These are phyloP conservation scores for Sternarchorhynchus goeldii DNA, from an alignment of 2,797 vertebrate species.

Conservation along the genomic window DNA sequence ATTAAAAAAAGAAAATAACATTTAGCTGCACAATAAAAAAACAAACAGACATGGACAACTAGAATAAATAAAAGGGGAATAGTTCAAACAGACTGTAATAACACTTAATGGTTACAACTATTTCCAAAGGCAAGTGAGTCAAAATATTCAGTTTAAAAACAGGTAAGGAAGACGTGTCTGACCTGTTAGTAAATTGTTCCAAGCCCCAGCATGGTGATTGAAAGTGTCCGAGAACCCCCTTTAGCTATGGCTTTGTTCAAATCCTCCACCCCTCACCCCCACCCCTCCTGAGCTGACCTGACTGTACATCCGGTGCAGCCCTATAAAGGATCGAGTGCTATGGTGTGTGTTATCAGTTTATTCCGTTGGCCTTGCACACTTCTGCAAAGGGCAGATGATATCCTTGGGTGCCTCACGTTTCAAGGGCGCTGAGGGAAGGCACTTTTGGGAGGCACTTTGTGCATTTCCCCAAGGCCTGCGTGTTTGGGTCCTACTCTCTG, in stretches of 20 bases:
- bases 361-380: slow-evolving; percentile 19
- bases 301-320: not conserved
- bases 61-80: too few species aligned
- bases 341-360: slow-evolving; percentile 32
- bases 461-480: not conserved
- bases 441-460: slow-evolving; percentile 13
- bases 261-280: not conserved
- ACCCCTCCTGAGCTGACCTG: not conserved
- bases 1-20: not conserved
- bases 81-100: too few species aligned
- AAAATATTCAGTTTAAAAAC: too few species aligned
- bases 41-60: too few species aligned
- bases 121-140: too few species aligned
- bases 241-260: too few species aligned
- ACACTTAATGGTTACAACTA: too few species aligned
- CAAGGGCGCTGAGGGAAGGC: slow-evolving; percentile 28
- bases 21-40: too few species aligned
- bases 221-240: too few species aligned
- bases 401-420: not conserved
- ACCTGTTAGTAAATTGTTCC: too few species aligned
- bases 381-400: slow-evolving; percentile 37
- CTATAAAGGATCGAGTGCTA: slow-evolving; percentile 11
- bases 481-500: slow-evolving; percentile 8
- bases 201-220: too few species aligned
- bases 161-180: too few species aligned